Evolutionary conservation across 1,140 invertebrate genomes (phyloP).

Genomic region (Zaprionus taronus): DNA sequence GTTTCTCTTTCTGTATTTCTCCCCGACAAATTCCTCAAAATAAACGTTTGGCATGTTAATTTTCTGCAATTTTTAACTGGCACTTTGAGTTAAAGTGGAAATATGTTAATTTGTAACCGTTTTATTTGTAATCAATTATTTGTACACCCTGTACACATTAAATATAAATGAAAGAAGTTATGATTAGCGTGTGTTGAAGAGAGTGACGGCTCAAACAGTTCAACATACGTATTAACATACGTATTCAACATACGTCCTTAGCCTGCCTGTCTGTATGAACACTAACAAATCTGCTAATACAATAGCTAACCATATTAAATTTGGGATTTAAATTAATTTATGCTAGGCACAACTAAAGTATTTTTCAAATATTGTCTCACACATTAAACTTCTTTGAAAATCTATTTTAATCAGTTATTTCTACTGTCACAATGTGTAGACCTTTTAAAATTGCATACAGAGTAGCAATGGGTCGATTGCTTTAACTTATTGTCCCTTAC

Average conservation of each 20-base stretch:
- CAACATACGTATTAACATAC: too few species aligned
- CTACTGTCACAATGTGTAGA: too few species aligned
- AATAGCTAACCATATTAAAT: not conserved
- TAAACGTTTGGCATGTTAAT: not conserved
- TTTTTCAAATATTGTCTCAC: not conserved
- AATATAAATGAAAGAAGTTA: too few species aligned
- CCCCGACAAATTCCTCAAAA: not conserved
- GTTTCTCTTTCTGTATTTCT: not conserved
- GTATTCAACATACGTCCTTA: too few species aligned
- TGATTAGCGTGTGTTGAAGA: not conserved
- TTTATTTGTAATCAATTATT: constrained; percentile 37
- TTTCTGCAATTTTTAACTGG: not conserved
- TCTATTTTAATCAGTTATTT: not conserved
- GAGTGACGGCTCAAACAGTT: too few species aligned
- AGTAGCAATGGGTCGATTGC: not conserved
- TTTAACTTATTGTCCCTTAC: not conserved
- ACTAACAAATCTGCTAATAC: not conserved
- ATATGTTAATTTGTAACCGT: constrained; percentile 12
- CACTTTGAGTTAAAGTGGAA: not conserved
- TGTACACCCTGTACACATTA: not conserved
- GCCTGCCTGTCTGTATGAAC: too few species aligned
- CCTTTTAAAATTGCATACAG: not conserved
- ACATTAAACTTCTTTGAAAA: not conserved
- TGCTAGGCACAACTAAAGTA: not conserved
- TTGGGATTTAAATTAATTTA: not conserved